Evolutionary conservation across 2,888 invertebrate species (phyloP).

Genomic region (Trichogramma evanescens): DNA sequence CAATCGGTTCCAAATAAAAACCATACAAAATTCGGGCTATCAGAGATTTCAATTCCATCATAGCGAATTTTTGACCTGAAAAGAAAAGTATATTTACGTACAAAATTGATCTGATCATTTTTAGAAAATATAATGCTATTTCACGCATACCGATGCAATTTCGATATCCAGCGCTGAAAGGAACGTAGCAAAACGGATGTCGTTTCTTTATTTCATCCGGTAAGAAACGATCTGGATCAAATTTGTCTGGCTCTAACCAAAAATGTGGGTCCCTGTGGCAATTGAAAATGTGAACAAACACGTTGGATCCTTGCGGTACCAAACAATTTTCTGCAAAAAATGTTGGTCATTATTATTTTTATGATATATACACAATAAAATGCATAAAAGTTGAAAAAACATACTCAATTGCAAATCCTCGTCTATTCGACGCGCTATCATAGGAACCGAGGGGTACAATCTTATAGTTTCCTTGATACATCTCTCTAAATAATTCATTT

Average conservation of each 20-base stretch:
- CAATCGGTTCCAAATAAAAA: constrained; percentile 20
- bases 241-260: constrained; percentile 56
- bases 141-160: constrained; percentile 56
- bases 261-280: constrained; percentile 50
- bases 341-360: background rate
- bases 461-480: constrained; percentile 64
- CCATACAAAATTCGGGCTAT: constrained; percentile 11
- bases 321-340: constrained; percentile 41
- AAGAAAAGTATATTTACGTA: background rate
- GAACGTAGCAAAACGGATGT: constrained; percentile 58
- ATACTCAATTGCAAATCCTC: constrained; percentile 49
- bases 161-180: constrained; percentile 37
- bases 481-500: constrained; percentile 62
- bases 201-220: constrained; percentile 47
- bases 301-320: constrained; percentile 49
- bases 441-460: constrained; percentile 62
- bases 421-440: constrained; percentile 54
- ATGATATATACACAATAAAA: background rate
- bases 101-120: background rate
- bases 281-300: constrained; percentile 54
- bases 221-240: constrained; percentile 47
- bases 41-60: constrained; percentile 20
- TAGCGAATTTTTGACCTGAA: constrained; percentile 24
- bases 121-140: background rate
- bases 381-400: background rate